These are phyloP conservation scores for Vulpes lagopus DNA, from an alignment of 2,113 vertebrate species.

Conservation along the genomic window DNA sequence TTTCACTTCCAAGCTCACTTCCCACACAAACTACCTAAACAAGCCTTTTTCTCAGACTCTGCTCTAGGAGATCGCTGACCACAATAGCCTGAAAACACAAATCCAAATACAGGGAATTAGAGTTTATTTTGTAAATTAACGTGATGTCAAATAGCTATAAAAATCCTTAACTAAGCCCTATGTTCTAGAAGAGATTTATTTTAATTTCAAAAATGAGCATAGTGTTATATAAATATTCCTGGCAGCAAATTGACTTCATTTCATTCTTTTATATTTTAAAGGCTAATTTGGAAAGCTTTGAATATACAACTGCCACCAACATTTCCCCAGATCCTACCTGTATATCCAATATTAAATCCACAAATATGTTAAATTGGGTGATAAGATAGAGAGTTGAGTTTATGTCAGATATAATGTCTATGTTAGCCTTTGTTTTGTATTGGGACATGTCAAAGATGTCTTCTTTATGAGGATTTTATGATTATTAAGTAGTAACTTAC, in stretches of 20 bases:
- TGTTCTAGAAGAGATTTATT: background rate
- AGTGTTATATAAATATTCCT: background rate
- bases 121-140: constrained; percentile 40
- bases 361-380: background rate
- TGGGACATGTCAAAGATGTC: background rate
- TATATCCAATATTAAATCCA: background rate
- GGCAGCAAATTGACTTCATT: background rate
- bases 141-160: background rate
- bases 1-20: background rate
- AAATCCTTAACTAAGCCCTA: background rate
- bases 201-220: constrained; percentile 4
- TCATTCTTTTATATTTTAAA: constrained; percentile 53
- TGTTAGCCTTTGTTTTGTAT: constrained; percentile 19
- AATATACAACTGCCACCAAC: background rate
- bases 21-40: background rate
- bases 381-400: background rate
- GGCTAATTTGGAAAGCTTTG: background rate
- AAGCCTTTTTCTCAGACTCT: background rate
- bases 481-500: constrained; percentile 14
- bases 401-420: background rate
- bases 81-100: background rate
- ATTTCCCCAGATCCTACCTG: background rate
- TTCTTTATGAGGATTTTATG: constrained; percentile 18
- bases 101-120: background rate
- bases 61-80: background rate